Conservation (phyloP, 2,888 invertebrate genomes). For the Ectemnius lituratus region DNA sequence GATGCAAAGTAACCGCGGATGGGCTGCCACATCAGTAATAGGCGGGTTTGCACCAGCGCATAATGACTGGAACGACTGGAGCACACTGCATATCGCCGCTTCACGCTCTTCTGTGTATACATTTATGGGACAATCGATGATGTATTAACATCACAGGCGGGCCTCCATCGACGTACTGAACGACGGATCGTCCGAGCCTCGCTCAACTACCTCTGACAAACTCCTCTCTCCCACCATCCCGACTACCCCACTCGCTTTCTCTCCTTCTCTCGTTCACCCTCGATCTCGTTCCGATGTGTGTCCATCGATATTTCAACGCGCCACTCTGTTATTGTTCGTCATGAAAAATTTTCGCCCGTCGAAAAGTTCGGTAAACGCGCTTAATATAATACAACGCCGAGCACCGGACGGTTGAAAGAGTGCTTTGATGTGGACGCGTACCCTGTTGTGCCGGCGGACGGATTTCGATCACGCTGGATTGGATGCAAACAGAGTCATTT, state of each 20-base stretch:
- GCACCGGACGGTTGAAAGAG: not conserved
- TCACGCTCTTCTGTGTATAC: conserved; percentile 42
- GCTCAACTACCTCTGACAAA: conserved; percentile 23
- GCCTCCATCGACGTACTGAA: conserved; percentile 31
- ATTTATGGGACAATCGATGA: conserved; percentile 67
- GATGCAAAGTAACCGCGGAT: conserved; percentile 37
- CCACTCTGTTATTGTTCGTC: conserved; percentile 31
- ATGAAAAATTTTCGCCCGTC: conserved; percentile 27
- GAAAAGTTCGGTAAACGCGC: conserved; percentile 1
- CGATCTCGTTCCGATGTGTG: conserved; percentile 14
- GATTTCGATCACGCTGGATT: conserved; percentile 3
- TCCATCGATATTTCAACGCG: conserved; percentile 22
- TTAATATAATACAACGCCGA: conserved; percentile 3
- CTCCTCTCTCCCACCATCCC: conserved; percentile 6
- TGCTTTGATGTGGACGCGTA: conserved; percentile 2
- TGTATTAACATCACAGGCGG: conserved; percentile 65
- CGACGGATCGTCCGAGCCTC: conserved; percentile 26
- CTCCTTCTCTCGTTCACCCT: not conserved
- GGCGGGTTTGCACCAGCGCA: conserved; percentile 53
- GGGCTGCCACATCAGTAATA: conserved; percentile 44
- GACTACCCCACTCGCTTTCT: not conserved
- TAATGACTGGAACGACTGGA: conserved; percentile 63
- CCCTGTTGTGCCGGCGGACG: not conserved
- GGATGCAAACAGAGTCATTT: not conserved
- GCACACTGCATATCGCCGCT: conserved; percentile 58